These are phyloP conservation scores for Pteruthius melanotis DNA, from an alignment of 2,113 vertebrate species.

Conservation along the genomic window DNA sequence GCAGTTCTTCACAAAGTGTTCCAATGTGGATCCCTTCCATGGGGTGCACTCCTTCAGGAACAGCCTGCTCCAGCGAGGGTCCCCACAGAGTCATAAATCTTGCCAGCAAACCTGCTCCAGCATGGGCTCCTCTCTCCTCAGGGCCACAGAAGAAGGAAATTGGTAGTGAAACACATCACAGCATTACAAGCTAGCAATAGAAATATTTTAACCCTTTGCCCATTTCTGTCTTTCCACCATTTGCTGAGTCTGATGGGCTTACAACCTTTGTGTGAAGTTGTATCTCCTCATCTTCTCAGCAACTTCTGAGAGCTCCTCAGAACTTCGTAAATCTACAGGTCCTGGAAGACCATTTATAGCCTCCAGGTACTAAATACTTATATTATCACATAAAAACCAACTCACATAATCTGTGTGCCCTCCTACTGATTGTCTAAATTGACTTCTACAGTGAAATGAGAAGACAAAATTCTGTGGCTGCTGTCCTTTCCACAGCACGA, in stretches of 20 bases:
- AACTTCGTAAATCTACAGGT: background rate
- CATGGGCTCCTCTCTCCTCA: background rate
- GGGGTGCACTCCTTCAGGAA: background rate
- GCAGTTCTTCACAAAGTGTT: background rate
- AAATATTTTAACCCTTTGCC: background rate
- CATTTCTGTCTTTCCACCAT: background rate
- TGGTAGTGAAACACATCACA: background rate
- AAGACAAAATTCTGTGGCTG: background rate
- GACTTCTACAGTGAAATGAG: background rate
- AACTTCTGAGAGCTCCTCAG: background rate
- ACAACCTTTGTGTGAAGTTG: background rate
- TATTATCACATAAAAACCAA: background rate
- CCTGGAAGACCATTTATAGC: background rate
- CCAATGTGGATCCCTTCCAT: background rate
- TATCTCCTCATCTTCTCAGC: background rate
- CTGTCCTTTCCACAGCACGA: background rate
- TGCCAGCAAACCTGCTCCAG: background rate
- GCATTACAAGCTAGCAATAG: background rate
- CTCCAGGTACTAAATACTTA: background rate
- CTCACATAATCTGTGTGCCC: background rate
- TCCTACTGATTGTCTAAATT: background rate
- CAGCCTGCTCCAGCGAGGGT: accelerated
- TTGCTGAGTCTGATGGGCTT: background rate
- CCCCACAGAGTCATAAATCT: accelerated
- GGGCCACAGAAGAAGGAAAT: background rate